A percentile compares a stretch with the other conserved stretches of the same genome.
phyloP scores from a whole-genome alignment of 1,140 invertebrate genomes.

The Apis cerana region DNA sequence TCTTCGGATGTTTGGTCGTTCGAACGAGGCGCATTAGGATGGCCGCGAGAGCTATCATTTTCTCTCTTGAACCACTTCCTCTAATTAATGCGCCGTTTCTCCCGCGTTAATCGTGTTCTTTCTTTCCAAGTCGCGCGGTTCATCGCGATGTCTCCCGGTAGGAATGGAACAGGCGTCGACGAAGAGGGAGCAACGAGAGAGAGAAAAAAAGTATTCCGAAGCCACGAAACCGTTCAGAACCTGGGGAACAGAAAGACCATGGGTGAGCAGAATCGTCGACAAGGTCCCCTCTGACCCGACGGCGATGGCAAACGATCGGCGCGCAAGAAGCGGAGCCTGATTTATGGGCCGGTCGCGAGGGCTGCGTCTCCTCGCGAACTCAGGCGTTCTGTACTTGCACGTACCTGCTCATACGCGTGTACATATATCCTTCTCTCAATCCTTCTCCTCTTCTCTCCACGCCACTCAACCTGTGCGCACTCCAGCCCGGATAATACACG shows the following conservation, averaged over 20 bases:
- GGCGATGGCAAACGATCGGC: slow-evolving; percentile 76
- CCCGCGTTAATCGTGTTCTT: slow-evolving; percentile 45
- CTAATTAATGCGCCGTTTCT: slow-evolving; percentile 53
- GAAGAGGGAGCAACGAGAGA: neutral
- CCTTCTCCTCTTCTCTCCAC: slow-evolving; percentile 2
- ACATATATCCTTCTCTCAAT: slow-evolving; percentile 39
- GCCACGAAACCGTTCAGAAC: slow-evolving; percentile 35
- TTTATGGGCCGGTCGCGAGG: slow-evolving; percentile 74
- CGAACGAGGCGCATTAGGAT: neutral
- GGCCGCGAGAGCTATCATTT: slow-evolving; percentile 34
- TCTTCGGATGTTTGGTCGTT: neutral
- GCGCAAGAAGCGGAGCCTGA: slow-evolving; percentile 76
- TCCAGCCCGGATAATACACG: neutral
- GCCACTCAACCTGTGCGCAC: neutral
- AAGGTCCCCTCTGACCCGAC: slow-evolving; percentile 73
- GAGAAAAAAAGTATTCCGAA: slow-evolving; percentile 35
- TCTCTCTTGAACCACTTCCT: slow-evolving; percentile 51
- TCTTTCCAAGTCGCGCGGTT: slow-evolving; percentile 21
- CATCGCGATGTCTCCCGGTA: slow-evolving; percentile 29
- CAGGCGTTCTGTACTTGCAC: slow-evolving; percentile 55
- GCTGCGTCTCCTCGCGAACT: slow-evolving; percentile 68
- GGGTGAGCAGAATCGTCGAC: slow-evolving; percentile 58
- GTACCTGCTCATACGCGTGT: neutral
- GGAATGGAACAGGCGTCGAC: neutral
- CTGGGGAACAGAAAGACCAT: slow-evolving; percentile 55